Evolutionary conservation across 2,113 vertebrate genomes (phyloP).

Genomic region (Thryonomys swinderianus): DNA sequence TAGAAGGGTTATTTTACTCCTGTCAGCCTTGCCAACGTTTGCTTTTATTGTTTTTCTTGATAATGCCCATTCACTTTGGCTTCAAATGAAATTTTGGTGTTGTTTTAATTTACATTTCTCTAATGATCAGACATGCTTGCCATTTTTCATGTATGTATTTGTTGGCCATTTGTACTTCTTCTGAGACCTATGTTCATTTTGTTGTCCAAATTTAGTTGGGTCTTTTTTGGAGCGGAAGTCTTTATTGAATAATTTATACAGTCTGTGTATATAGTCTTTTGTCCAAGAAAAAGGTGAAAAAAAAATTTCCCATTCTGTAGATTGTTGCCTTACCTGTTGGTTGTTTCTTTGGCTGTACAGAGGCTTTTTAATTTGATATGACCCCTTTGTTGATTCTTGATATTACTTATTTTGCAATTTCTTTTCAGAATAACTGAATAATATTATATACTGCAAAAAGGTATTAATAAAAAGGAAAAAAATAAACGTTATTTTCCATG

Average conservation of each 20-base stretch:
- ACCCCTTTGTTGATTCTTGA: neutral
- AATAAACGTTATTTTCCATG: neutral
- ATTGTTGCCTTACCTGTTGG: neutral
- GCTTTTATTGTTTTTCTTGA: neutral
- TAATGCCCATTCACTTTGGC: neutral
- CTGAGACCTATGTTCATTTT: neutral
- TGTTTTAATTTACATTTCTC: neutral
- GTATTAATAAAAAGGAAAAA: neutral
- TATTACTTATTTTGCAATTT: neutral
- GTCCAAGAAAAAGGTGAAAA: neutral
- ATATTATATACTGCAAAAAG: neutral
- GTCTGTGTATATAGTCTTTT: neutral
- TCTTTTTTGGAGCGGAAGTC: neutral
- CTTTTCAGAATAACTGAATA: neutral
- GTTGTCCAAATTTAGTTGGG: neutral
- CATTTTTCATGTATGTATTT: neutral
- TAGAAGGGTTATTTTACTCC: neutral
- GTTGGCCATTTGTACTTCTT: neutral
- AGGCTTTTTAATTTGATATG: neutral
- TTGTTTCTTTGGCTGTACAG: neutral
- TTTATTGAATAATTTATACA: neutral
- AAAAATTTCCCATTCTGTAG: neutral
- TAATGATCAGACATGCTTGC: neutral
- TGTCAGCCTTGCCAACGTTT: neutral
- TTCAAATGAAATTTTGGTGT: neutral